A percentile compares a stretch with the other conserved stretches of the same genome.
These are phyloP conservation scores for Pseudochirops corinnae DNA, from an alignment of 2,797 vertebrate species.

Conservation along the genomic window DNA sequence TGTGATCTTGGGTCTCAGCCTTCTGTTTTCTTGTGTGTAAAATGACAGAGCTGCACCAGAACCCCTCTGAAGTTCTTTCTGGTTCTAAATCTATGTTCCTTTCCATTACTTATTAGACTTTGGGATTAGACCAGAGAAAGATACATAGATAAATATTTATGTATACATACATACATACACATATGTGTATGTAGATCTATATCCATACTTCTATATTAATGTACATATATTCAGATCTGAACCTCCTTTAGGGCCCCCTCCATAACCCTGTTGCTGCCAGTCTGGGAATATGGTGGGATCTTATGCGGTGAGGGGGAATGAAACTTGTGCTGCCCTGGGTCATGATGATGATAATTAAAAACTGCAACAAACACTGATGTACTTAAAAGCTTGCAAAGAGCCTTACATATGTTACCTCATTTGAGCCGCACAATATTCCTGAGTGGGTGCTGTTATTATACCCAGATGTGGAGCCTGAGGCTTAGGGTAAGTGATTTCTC, in stretches of 20 bases:
- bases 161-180: no score
- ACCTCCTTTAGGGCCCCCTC: not conserved
- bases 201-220: not conserved
- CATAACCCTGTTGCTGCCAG: not conserved
- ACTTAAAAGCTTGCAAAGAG: not conserved
- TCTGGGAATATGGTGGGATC: not conserved
- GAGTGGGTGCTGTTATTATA: not conserved
- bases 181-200: not conserved
- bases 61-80: not conserved
- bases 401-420: not conserved
- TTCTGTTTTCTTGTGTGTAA: not conserved
- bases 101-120: not conserved
- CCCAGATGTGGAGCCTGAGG: not conserved
- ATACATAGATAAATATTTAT: not conserved
- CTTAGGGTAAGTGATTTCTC: not conserved
- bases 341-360: not conserved
- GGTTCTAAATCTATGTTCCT: not conserved
- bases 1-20: not conserved
- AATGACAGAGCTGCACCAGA: not conserved
- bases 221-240: not conserved
- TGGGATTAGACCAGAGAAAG: not conserved
- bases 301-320: not conserved
- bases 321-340: not conserved
- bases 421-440: not conserved
- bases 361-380: not conserved